Conservation (phyloP, 1,140 invertebrate species). For the Magallana ariakensis region DNA sequence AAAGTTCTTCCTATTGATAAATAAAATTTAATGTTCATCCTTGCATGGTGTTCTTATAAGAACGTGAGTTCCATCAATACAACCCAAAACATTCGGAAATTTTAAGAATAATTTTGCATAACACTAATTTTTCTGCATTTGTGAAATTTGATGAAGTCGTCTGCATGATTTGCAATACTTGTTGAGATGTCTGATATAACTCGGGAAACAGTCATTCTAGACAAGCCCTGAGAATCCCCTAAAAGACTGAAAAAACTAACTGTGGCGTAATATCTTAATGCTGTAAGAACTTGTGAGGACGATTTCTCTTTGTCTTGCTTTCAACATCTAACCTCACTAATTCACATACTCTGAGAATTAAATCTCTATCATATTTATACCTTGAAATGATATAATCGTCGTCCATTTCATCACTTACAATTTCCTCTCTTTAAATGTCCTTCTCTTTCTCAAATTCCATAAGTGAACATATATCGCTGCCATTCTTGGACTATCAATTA, state of each 20-base stretch:
- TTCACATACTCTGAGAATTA: not conserved
- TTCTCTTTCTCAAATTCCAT: not conserved
- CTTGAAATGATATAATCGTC: not conserved
- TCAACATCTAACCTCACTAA: not conserved
- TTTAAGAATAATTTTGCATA: not conserved
- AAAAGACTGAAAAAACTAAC: slow-evolving; percentile 48
- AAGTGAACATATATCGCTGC: not conserved
- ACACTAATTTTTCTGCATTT: not conserved
- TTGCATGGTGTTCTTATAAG: slow-evolving; percentile 78
- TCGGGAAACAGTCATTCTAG: slow-evolving; percentile 34
- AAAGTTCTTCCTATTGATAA: slow-evolving; percentile 81
- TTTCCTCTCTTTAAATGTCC: not conserved
- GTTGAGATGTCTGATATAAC: slow-evolving; percentile 37
- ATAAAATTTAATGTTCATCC: slow-evolving; percentile 79
- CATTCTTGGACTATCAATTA: not conserved
- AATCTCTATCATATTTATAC: not conserved
- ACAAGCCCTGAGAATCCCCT: slow-evolving; percentile 52
- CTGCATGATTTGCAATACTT: not conserved
- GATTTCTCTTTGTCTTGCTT: not conserved
- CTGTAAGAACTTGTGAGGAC: slow-evolving; percentile 10
- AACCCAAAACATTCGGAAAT: slow-evolving; percentile 79
- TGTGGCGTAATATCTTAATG: slow-evolving; percentile 52
- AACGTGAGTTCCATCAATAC: slow-evolving; percentile 82
- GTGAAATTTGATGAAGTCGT: slow-evolving; percentile 32
- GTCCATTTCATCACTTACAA: not conserved